phyloP scores from a whole-genome alignment of 2,113 vertebrate genomes.

The Sphyrna mokarran region DNA sequence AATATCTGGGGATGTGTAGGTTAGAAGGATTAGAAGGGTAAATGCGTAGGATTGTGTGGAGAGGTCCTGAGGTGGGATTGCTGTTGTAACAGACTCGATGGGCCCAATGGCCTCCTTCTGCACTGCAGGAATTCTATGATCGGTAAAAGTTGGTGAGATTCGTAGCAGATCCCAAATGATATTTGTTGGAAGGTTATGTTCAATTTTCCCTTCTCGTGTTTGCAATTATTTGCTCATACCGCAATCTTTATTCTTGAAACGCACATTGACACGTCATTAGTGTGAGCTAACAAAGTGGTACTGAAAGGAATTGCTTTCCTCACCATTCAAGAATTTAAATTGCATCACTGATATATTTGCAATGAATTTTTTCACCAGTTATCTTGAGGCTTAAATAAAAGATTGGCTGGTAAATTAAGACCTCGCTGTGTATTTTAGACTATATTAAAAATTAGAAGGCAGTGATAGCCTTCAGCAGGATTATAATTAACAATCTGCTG shows the following conservation, averaged over 20 bases:
- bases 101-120: too few species aligned
- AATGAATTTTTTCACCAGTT: background rate
- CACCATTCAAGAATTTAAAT: slow-evolving; percentile 2
- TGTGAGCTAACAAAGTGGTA: background rate
- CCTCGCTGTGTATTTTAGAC: background rate
- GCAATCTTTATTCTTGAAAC: background rate
- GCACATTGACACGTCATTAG: background rate
- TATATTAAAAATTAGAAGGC: slow-evolving; percentile 27
- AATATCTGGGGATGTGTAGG: too few species aligned
- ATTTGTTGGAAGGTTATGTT: background rate
- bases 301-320: background rate
- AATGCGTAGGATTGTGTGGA: too few species aligned
- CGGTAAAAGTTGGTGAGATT: too few species aligned
- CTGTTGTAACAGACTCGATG: too few species aligned
- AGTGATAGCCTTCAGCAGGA: background rate
- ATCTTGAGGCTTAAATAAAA: slow-evolving; percentile 17
- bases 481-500: slow-evolving; percentile 27
- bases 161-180: background rate
- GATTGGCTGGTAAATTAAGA: slow-evolving; percentile 11
- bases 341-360: slow-evolving; percentile 12
- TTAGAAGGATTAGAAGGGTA: too few species aligned
- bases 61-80: too few species aligned
- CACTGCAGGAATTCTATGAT: too few species aligned
- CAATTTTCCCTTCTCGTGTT: background rate
- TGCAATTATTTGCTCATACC: background rate